These are phyloP conservation scores for Pteruthius melanotis DNA, from an alignment of 2,113 vertebrate genomes.

Conservation along the genomic window DNA sequence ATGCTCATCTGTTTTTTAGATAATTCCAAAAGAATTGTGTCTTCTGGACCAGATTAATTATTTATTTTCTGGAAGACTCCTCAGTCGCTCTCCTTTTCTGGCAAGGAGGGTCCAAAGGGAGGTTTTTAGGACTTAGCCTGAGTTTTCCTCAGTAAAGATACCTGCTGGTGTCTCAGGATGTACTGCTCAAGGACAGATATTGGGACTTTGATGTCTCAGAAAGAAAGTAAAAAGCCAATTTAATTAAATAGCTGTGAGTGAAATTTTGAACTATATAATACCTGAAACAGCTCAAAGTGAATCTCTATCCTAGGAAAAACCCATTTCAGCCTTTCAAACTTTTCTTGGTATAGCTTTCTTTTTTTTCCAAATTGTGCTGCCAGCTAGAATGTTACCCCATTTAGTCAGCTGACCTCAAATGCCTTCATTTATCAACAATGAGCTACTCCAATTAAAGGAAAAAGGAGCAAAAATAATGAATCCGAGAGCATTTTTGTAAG, in stretches of 20 bases:
- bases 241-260: not conserved
- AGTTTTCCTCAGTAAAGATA: not conserved
- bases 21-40: not conserved
- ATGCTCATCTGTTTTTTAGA: not conserved
- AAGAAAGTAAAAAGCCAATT: not conserved
- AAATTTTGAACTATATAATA: not conserved
- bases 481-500: not conserved
- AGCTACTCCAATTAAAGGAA: not conserved
- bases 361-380: not conserved
- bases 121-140: not conserved
- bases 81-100: not conserved
- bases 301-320: not conserved
- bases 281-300: not conserved
- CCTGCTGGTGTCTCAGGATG: not conserved
- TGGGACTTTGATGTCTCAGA: not conserved
- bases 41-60: not conserved
- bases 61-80: not conserved
- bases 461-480: not conserved
- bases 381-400: not conserved
- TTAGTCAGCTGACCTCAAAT: not conserved
- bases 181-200: not conserved
- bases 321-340: not conserved
- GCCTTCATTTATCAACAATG: not conserved
- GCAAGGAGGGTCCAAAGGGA: not conserved
- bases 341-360: not conserved